A percentile compares a stretch with the other conserved stretches of the same genome.
Evolutionary conservation across 2,797 vertebrate genomes (phyloP).

Genomic region (Gallinago nigripennis): DNA sequence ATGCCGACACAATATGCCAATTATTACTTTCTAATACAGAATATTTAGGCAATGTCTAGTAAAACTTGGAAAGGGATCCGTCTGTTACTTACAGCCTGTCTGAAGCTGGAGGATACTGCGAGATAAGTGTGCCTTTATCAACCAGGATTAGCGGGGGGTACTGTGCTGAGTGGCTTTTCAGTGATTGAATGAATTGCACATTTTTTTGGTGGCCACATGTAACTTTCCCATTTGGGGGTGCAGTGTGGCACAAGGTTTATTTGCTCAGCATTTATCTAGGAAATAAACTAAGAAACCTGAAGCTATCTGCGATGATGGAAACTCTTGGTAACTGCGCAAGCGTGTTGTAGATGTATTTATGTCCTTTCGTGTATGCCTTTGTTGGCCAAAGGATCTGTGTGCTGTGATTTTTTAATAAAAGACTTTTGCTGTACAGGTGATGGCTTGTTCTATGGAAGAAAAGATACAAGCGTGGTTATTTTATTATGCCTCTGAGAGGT

Average conservation of each 20-base stretch:
- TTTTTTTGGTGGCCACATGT: background rate
- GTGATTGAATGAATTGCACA: background rate
- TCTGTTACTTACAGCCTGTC: background rate
- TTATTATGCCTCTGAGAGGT: background rate
- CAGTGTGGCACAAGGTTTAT: background rate
- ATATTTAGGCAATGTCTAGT: background rate
- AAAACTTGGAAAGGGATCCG: background rate
- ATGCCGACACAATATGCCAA: background rate
- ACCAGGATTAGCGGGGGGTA: rapidly evolving
- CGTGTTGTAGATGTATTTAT: background rate
- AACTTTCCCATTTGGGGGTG: background rate
- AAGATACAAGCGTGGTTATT: background rate
- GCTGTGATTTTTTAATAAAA: constrained; percentile 16
- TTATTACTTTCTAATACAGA: background rate
- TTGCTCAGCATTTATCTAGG: background rate
- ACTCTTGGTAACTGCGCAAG: background rate
- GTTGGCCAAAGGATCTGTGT: background rate
- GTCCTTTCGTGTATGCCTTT: background rate
- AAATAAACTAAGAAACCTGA: background rate
- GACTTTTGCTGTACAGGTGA: background rate
- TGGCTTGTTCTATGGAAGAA: background rate
- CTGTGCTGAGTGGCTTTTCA: background rate
- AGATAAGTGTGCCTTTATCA: background rate
- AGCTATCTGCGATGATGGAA: background rate
- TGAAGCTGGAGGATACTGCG: background rate